Base-by-base conservation (phyloP, 1,140 invertebrate genomes). In the Zaprionus tsacasi region DNA sequence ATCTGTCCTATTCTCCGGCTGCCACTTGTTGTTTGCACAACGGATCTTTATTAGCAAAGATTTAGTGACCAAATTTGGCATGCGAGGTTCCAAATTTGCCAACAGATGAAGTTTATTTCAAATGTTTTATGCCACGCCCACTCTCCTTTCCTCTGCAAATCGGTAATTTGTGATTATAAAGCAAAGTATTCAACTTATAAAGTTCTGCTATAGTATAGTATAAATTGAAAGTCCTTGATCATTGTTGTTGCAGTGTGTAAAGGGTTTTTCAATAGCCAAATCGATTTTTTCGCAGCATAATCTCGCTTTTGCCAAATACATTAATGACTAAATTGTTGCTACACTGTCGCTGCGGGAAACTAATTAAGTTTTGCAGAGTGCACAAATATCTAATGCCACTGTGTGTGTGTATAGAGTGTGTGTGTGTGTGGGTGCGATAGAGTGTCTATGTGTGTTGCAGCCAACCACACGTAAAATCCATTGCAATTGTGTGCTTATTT, bases 281-380 rank as follows among this genome's bases (percentile, higher is more conserved):
- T 71, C 45, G 54, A 65, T 71, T 64, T 75, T 75, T 17, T n/a
- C 36, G 70, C 50, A 68, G 60, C 30, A 30, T 30, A n/a, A n/a
- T 30, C 48, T 68, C 70, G 43, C 45, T n/a, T n/a, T 68, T 45
- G 21, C 30, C 27, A 55, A 73, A 73, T 73, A 73, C n/a, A 69
- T 73, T 73, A 73, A 69, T 56, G 57, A 27, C 40, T 17, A 73
- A 73, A 33, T 60, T 69, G 66, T 74, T 58, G 35, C 36, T 43
- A 21, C 17, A 50, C 36, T 35, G 30, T 17, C 50, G 56, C 21
- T 21, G 21, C 60, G 65, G 38, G 56, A 60, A 73, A 69, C 66
- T 74, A 74, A 74, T 74, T 74, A 70, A 70, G 57, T n/a, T 74
- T 58, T 70, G 58, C 33, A 61, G 15, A 48, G 15, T 61, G 50